Conservation (phyloP, 2,888 invertebrate genomes). For the Chrysolina haemoptera region DNA sequence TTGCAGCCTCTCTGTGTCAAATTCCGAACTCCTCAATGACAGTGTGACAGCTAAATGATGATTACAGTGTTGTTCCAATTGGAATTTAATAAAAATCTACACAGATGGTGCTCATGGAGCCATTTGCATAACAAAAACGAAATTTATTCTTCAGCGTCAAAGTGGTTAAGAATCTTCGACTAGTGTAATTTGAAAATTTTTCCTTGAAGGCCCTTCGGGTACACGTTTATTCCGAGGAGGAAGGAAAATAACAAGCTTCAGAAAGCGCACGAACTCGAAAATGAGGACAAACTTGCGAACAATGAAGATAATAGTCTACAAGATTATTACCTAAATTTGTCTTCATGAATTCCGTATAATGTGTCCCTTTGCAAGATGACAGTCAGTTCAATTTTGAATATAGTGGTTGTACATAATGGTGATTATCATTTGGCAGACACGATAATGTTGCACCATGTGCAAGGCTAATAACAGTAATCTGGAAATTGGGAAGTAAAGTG, state of each 20-base stretch:
- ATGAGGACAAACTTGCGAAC: constrained; percentile 4
- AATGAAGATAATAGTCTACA: constrained; percentile 27
- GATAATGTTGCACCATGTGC: constrained; percentile 27
- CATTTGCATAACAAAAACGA: constrained; percentile 33
- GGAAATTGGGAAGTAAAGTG: constrained; percentile 5
- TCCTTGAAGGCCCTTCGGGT: constrained; percentile 23
- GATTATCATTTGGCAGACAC: constrained; percentile 25
- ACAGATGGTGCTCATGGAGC: constrained; percentile 18
- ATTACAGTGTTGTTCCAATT: not conserved
- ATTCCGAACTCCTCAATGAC: constrained; percentile 10
- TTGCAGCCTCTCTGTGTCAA: constrained; percentile 9
- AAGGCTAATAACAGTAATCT: constrained; percentile 15
- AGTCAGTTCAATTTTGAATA: constrained; percentile 30
- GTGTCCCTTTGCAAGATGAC: constrained; percentile 37
- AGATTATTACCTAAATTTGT: constrained; percentile 30
- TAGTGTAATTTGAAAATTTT: constrained; percentile 28
- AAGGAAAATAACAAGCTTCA: constrained; percentile 16
- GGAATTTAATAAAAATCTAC: constrained; percentile 22
- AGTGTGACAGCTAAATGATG: constrained; percentile 31
- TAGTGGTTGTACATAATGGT: constrained; percentile 23
- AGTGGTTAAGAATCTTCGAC: not conserved
- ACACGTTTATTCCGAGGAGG: constrained; percentile 25
- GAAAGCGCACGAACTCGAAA: constrained; percentile 30
- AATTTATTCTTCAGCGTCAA: constrained; percentile 1
- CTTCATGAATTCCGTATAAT: constrained; percentile 26